Evolutionary conservation across 2,888 invertebrate species (phyloP).

Genomic region (Nowickia ferox): DNA sequence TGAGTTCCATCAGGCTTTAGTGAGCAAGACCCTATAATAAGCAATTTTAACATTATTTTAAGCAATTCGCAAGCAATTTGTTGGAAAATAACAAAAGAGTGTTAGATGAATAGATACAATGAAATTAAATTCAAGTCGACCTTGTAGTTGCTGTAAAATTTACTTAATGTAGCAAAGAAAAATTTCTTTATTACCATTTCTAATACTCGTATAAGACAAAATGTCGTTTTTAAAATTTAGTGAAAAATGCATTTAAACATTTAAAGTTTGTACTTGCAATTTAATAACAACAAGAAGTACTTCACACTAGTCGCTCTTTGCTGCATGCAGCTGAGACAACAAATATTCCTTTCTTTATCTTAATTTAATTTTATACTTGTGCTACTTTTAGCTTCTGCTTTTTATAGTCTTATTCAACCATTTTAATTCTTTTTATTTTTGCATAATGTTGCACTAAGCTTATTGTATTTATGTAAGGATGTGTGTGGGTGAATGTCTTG

Average conservation of each 20-base stretch:
- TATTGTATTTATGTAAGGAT: background rate
- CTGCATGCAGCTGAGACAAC: background rate
- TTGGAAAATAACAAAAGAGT: background rate
- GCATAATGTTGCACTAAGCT: slow-evolving; percentile 12
- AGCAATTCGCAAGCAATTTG: background rate
- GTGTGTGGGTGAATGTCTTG: background rate
- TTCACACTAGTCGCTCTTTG: background rate
- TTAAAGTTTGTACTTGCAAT: background rate
- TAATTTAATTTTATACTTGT: slow-evolving; percentile 13
- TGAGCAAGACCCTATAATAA: background rate
- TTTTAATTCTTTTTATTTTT: background rate
- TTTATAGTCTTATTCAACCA: slow-evolving; percentile 1
- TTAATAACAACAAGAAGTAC: background rate
- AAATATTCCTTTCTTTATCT: slow-evolving; percentile 15
- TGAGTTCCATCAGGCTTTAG: slow-evolving; percentile 19
- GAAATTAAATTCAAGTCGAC: too few relatives aligned
- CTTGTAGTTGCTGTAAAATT: too few relatives aligned
- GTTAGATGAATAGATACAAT: too few relatives aligned
- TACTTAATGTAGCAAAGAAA: too few relatives aligned
- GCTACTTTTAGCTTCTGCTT: slow-evolving; percentile 10
- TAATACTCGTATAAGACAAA: too few relatives aligned
- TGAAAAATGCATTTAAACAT: background rate
- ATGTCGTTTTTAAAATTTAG: too few relatives aligned
- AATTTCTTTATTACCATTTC: too few relatives aligned
- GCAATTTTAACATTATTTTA: background rate